Percentiles rank a stretch among this genome's conserved stretches.
phyloP scores from a whole-genome alignment of 2,888 invertebrate genomes.

The Anthophora plumipes region DNA sequence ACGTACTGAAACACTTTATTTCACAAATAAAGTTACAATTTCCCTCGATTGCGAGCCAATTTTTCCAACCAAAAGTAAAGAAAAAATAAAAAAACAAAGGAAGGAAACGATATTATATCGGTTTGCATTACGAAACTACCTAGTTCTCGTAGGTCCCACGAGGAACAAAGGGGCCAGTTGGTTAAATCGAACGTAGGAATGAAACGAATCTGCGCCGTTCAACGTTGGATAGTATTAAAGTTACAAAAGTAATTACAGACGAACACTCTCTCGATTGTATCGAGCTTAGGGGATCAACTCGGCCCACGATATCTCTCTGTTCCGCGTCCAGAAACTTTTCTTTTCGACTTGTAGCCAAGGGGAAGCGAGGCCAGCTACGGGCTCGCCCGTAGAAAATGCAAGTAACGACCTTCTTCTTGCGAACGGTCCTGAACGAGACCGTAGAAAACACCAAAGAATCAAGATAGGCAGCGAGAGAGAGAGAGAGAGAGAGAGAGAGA shows the following conservation, averaged over 20 bases:
- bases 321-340: constrained; percentile 43
- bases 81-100: not conserved
- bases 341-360: constrained; percentile 39
- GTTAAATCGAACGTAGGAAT: constrained; percentile 8
- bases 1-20: too few relatives aligned
- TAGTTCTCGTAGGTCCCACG: not conserved
- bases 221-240: constrained; percentile 23
- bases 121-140: not conserved
- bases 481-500: constrained; percentile 17
- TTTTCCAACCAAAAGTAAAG: not conserved
- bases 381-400: constrained; percentile 53
- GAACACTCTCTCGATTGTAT: constrained; percentile 49
- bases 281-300: constrained; percentile 34
- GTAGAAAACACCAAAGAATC: constrained; percentile 8
- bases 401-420: constrained; percentile 55
- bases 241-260: constrained; percentile 56
- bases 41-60: not conserved
- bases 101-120: too few relatives aligned
- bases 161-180: constrained; percentile 1
- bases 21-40: too few relatives aligned
- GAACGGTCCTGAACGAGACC: constrained; percentile 13
- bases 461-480: constrained; percentile 9
- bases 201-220: not conserved
- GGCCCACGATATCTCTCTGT: not conserved
- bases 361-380: constrained; percentile 8